Conservation (phyloP, 2,797 vertebrate species). For the Botia almorhae region DNA sequence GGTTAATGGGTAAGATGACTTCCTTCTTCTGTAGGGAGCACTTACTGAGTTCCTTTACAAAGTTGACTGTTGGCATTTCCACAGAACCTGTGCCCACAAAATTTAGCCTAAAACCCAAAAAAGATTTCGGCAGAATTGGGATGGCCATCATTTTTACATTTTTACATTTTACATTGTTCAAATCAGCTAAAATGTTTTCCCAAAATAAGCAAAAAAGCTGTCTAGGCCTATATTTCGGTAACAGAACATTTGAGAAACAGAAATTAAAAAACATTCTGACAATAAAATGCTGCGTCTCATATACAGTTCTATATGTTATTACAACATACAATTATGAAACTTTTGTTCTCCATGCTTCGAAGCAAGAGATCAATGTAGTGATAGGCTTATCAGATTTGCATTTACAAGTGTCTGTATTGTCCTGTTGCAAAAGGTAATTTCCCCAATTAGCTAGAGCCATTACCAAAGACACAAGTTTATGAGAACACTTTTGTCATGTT, state of each 20-base stretch:
- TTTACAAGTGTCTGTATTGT: conserved; percentile 15
- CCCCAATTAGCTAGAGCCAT: conserved; percentile 54
- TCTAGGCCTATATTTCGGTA: no score
- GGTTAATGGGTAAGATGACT: not conserved
- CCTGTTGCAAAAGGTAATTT: conserved; percentile 23
- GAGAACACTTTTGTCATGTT: conserved; percentile 38
- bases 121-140: no score
- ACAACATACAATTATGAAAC: not conserved
- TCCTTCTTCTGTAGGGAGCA: not conserved
- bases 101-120: no score
- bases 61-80: conserved; percentile 4
- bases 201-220: no score
- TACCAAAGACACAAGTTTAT: conserved; percentile 53
- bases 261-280: not conserved
- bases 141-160: no score
- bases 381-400: conserved; percentile 28
- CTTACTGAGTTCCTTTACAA: not conserved
- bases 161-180: no score
- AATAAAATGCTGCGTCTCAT: conserved; percentile 17
- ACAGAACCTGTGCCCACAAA: not conserved
- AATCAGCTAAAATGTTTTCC: not conserved
- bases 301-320: not conserved
- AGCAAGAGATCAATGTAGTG: conserved; percentile 39
- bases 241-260: no score
- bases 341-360: conserved; percentile 3